Base-by-base conservation (phyloP, 2,113 vertebrate genomes). In the Egretta garzetta region DNA sequence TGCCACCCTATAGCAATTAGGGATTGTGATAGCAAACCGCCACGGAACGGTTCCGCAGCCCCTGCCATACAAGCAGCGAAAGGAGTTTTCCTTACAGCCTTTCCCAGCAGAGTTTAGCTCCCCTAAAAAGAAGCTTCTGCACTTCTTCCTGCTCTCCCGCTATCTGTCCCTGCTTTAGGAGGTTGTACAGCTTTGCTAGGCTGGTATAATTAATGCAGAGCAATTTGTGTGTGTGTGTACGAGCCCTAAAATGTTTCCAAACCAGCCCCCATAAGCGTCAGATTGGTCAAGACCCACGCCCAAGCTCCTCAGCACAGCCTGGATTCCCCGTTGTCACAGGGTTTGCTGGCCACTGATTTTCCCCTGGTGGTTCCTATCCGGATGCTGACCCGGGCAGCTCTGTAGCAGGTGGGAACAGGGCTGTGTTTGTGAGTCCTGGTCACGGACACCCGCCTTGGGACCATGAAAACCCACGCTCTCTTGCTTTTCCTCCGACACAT, bases 291-390 rank as follows among this genome's bases (percentile, higher is more conserved):
- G 75, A 58, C 16, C 43, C 26, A 12, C 39, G 20, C 14, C n/a
- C 32, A 16, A 50, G 30, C 53, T 30, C 52, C 56, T 16, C 43
- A 23, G 43, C 52, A 9, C 43, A 35, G 58, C 56, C 70, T 13
- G 13, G 17, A 32, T 56, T 39, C 60, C 43, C 43, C 2, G 12
- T 4, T 13, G 37, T 24, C 27, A 6, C 5, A 0, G 2, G 13
- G 3, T 86, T 50, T 39, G 66, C 10, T 62, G 71, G 47, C 39
- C 14, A 4, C 9, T 41, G 72, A 15, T 22, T 85, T 71, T 58
- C 21, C 35, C 63, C 26, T 8, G 32, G 5, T 27, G 49, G 30
- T 81, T 47, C n/a, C 52, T 12, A 2, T 4, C 17, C 1, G 5
- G 64, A 8, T 30, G 64, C 60, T 27, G 72, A 19, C 49, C 49